These are phyloP conservation scores for Anhinga anhinga DNA, from an alignment of 2,113 vertebrate species.

Conservation along the genomic window DNA sequence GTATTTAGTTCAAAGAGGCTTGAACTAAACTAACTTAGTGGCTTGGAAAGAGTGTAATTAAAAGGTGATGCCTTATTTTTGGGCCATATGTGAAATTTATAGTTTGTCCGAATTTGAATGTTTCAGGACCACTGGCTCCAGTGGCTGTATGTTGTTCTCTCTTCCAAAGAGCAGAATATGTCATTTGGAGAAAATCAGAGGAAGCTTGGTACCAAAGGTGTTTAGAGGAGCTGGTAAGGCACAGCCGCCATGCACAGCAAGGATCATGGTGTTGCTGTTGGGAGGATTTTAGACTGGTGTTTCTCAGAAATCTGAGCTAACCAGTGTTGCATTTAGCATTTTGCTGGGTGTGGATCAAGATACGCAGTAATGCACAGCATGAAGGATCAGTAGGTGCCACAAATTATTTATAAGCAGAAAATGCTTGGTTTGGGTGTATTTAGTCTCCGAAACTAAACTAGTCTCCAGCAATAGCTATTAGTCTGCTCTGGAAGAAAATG, in stretches of 20 bases:
- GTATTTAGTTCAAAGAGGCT: neutral
- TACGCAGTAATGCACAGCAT: neutral
- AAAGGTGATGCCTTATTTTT: neutral
- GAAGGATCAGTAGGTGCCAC: neutral
- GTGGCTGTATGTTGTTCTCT: neutral
- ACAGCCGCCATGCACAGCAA: accelerated
- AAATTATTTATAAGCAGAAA: neutral
- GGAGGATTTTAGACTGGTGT: neutral
- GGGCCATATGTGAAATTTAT: neutral
- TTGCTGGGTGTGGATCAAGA: neutral
- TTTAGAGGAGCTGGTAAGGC: neutral
- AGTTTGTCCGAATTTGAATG: neutral
- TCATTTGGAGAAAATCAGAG: neutral
- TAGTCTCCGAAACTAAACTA: neutral
- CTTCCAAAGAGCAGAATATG: neutral
- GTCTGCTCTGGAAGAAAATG: neutral
- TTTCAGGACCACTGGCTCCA: neutral
- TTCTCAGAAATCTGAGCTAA: conserved; percentile 29
- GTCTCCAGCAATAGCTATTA: neutral
- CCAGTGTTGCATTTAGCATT: neutral
- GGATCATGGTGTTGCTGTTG: neutral
- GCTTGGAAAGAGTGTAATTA: neutral
- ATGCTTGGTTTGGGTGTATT: neutral
- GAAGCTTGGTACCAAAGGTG: neutral
- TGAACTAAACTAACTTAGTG: neutral